A percentile compares a stretch with the other conserved stretches of the same genome.
phyloP scores from a whole-genome alignment of 30 jellyfish, hydroid and myxozoan genomes.

The Euphysa ruthae region DNA sequence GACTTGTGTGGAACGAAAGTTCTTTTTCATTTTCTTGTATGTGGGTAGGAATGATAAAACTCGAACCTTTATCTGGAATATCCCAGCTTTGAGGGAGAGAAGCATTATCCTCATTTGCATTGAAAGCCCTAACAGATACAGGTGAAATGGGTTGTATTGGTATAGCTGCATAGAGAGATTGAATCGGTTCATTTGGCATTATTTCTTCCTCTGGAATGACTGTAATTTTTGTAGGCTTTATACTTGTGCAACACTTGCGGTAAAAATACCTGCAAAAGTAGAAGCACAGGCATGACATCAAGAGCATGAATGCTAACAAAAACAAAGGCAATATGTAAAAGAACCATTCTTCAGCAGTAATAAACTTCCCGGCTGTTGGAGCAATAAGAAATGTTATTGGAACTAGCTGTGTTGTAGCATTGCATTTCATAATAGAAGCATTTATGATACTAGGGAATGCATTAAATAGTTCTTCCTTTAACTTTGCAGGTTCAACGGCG shows the following conservation, averaged over 20 bases:
- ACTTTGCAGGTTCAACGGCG: neutral
- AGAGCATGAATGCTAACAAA: slow-evolving; percentile 17
- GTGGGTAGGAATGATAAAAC: no score
- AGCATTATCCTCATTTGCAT: no score
- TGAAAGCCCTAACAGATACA: no score
- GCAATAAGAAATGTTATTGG: slow-evolving; percentile 3
- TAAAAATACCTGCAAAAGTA: slow-evolving; percentile 13
- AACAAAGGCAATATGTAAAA: slow-evolving; percentile 18
- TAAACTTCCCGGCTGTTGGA: slow-evolving; percentile 2
- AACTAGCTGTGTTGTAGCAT: neutral
- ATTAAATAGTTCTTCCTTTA: neutral
- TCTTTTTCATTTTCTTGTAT: no score
- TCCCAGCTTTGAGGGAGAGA: no score
- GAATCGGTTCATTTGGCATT: neutral
- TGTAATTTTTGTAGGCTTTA: neutral
- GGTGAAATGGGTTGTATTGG: no score
- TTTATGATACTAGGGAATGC: neutral
- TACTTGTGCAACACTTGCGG: neutral
- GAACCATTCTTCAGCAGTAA: slow-evolving; percentile 22
- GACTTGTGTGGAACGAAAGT: no score
- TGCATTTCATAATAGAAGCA: neutral
- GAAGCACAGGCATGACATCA: slow-evolving; percentile 8
- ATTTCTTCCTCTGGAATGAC: neutral
- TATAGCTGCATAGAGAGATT: no score
- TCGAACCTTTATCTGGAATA: no score